Conservation (phyloP, 2,797 vertebrate genomes). For the Cirrhinus mrigala region DNA sequence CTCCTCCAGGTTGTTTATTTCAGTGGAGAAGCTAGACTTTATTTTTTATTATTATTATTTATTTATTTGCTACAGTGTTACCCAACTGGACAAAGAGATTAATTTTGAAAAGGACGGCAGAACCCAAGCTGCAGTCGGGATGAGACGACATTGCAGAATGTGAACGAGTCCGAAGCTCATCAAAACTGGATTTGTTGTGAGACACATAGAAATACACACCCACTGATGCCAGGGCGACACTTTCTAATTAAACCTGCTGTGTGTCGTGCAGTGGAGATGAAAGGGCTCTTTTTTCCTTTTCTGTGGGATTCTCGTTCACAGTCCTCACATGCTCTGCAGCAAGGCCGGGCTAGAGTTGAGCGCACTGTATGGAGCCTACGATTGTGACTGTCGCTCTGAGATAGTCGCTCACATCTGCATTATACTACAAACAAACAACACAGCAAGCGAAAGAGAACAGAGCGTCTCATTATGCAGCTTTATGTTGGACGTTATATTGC, state of each 20-base stretch:
- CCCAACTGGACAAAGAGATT: conserved; percentile 15
- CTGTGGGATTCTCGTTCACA: conserved; percentile 62
- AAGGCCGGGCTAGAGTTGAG: conserved; percentile 14
- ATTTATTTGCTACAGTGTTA: conserved; percentile 12
- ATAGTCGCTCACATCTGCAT: conserved; percentile 24
- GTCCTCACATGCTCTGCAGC: conserved; percentile 19
- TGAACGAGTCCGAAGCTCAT: conserved; percentile 45
- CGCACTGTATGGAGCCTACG: not conserved
- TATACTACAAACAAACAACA: conserved; percentile 16
- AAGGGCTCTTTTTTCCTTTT: conserved; percentile 77
- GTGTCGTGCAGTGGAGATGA: conserved; percentile 74
- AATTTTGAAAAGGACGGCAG: conserved; percentile 1
- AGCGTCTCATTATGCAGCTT: not conserved
- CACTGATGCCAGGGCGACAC: conserved; percentile 74
- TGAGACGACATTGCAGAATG: conserved; percentile 1
- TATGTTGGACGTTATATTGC: conserved; percentile 10
- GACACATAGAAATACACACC: conserved; percentile 63
- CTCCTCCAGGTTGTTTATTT: not conserved
- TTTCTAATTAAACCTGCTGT: conserved; percentile 82
- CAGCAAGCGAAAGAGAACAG: conserved; percentile 14
- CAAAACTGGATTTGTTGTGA: conserved; percentile 65
- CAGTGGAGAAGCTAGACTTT: not conserved
- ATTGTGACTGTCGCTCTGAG: conserved; percentile 1
- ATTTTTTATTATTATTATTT: not conserved
- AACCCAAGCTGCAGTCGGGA: not conserved